Percentiles rank a stretch among this genome's conserved stretches.
Conservation (phyloP, 30 jellyfish, hydroid and myxozoan species). For the Calvadosia cruxmelitensis region DNA sequence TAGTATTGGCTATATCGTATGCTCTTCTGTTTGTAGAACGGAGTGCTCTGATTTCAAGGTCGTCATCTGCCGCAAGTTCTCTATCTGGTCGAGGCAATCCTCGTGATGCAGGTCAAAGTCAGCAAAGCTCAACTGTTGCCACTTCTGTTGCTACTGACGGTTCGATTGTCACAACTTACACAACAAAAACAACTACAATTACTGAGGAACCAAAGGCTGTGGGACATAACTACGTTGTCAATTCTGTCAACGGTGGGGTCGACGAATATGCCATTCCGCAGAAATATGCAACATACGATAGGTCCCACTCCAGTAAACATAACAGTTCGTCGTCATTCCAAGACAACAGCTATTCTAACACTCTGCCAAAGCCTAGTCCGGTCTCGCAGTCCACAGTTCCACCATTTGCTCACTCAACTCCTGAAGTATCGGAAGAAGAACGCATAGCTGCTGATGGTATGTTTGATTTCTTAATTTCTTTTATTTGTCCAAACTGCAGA, state of each 20-base stretch:
- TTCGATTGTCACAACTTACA: constrained; percentile 63
- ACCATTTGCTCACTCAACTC: constrained; percentile 47
- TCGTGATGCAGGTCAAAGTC: constrained; percentile 30
- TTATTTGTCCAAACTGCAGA: no score
- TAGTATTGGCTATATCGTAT: no score
- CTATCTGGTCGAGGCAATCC: constrained; percentile 35
- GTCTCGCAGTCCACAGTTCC: constrained; percentile 49
- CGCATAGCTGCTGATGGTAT: constrained; percentile 42
- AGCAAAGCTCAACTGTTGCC: constrained; percentile 34
- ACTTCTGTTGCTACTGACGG: constrained; percentile 64
- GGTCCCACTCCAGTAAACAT: background rate
- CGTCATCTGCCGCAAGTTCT: constrained; percentile 63
- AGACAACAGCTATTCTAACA: constrained; percentile 9
- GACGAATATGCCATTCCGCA: background rate
- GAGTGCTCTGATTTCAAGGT: constrained; percentile 17
- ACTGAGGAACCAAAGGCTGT: constrained; percentile 50
- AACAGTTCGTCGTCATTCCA: background rate
- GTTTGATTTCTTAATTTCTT: no score
- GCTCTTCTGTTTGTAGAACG: constrained; percentile 8
- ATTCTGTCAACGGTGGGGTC: background rate
- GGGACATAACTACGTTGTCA: background rate
- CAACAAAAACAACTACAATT: constrained; percentile 60
- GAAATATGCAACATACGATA: background rate
- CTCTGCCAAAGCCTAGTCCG: constrained; percentile 48
- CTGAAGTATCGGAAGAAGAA: constrained; percentile 57